A percentile compares a stretch with the other conserved stretches of the same genome.
Evolutionary conservation across 1,140 invertebrate genomes (phyloP).

Genomic region (Cotesia chilonis): DNA sequence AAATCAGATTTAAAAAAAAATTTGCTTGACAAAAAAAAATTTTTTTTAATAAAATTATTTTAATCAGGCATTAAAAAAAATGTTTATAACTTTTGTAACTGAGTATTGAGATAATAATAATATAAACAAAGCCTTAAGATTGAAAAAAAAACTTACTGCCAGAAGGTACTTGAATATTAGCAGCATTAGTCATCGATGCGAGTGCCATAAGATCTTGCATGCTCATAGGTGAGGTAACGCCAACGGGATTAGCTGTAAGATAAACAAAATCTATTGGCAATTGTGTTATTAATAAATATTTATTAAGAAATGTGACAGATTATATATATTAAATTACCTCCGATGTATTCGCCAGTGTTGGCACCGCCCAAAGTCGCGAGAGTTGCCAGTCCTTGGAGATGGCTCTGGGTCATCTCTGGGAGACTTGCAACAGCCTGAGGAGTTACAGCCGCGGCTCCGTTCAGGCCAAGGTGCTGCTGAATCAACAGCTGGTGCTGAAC

Average conservation of each 20-base stretch:
- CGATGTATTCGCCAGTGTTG: constrained; percentile 59
- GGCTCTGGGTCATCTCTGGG: too few relatives aligned
- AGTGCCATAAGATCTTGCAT: constrained; percentile 90
- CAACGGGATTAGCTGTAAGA: constrained; percentile 65
- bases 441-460: constrained; percentile 51
- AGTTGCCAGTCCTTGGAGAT: constrained; percentile 72
- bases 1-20: too few relatives aligned
- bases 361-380: constrained; percentile 66
- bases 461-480: constrained; percentile 75
- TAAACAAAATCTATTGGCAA: constrained; percentile 13
- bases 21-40: too few relatives aligned
- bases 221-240: constrained; percentile 76
- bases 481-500: constrained; percentile 67
- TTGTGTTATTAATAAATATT: constrained; percentile 15
- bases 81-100: too few relatives aligned
- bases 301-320: constrained; percentile 14
- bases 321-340: constrained; percentile 49
- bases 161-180: constrained; percentile 68
- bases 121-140: neutral
- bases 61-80: too few relatives aligned
- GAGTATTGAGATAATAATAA: neutral
- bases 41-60: too few relatives aligned
- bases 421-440: neutral
- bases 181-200: constrained; percentile 80
- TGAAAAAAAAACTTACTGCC: constrained; percentile 36